Percentiles rank a stretch among this genome's conserved stretches.
Conservation (phyloP, 1,140 invertebrate genomes). For the Lutraria rhynchaena region DNA sequence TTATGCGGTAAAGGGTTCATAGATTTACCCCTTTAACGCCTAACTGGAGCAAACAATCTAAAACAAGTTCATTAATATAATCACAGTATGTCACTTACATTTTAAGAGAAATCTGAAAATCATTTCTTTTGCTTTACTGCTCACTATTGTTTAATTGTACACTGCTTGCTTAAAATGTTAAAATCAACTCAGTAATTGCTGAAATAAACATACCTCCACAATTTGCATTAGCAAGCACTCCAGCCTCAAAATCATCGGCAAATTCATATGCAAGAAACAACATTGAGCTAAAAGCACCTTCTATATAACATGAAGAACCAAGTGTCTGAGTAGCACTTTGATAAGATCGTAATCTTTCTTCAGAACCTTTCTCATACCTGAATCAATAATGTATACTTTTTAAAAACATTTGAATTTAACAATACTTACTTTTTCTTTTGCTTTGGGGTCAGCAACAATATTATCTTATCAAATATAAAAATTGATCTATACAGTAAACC, state of each 20-base stretch:
- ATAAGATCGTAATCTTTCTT: conserved; percentile 63
- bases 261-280: conserved; percentile 74
- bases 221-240: conserved; percentile 75
- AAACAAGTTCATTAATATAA: no score
- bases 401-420: background rate
- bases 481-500: no score
- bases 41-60: no score
- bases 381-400: no score
- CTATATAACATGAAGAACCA: conserved; percentile 77
- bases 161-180: background rate
- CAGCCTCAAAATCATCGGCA: conserved; percentile 69
- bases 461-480: no score
- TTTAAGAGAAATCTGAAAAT: background rate
- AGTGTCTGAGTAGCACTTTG: conserved; percentile 65
- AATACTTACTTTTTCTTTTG: background rate
- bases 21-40: no score
- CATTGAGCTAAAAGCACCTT: conserved; percentile 74
- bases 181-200: background rate
- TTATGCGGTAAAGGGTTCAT: no score
- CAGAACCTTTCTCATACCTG: conserved; percentile 51
- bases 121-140: background rate
- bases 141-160: no score
- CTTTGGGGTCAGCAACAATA: no score
- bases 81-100: background rate
- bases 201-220: conserved; percentile 75